phyloP scores from a whole-genome alignment of 1,140 invertebrate species.

The Zophobas morio region DNA sequence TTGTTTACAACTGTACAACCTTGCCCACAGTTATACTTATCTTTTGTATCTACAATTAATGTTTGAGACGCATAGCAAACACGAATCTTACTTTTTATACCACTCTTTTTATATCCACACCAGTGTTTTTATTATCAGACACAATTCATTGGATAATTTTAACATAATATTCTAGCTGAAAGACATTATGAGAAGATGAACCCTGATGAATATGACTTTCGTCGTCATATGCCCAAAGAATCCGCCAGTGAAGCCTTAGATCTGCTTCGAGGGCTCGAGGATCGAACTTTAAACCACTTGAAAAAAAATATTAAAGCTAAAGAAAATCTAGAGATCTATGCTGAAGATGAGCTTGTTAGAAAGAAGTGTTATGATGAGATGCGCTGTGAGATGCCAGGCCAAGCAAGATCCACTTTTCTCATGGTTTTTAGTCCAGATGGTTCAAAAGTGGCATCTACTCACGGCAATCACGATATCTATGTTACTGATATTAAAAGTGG shows the following conservation, averaged over 20 bases:
- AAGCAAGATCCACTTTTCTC: conserved; percentile 84
- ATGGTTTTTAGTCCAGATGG: conserved; percentile 91
- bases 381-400: conserved; percentile 81
- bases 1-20: conserved; percentile 19
- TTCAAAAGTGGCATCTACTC: conserved; percentile 88
- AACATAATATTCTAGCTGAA: background rate
- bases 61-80: background rate
- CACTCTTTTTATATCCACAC: no score
- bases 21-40: conserved; percentile 10
- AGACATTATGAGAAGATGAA: conserved; percentile 55
- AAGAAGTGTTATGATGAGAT: conserved; percentile 70
- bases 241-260: conserved; percentile 52
- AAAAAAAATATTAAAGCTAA: conserved; percentile 50
- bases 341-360: conserved; percentile 71
- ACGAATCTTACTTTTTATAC: no score
- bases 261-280: conserved; percentile 54
- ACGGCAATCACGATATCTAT: conserved; percentile 94
- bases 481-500: conserved; percentile 86
- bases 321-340: conserved; percentile 67
- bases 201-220: conserved; percentile 59
- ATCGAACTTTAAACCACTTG: conserved; percentile 49
- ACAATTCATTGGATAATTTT: no score
- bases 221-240: conserved; percentile 55
- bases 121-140: background rate
- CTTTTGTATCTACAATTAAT: conserved; percentile 13